Conservation (phyloP, 2,113 vertebrate genomes). For the Pantherophis guttatus region DNA sequence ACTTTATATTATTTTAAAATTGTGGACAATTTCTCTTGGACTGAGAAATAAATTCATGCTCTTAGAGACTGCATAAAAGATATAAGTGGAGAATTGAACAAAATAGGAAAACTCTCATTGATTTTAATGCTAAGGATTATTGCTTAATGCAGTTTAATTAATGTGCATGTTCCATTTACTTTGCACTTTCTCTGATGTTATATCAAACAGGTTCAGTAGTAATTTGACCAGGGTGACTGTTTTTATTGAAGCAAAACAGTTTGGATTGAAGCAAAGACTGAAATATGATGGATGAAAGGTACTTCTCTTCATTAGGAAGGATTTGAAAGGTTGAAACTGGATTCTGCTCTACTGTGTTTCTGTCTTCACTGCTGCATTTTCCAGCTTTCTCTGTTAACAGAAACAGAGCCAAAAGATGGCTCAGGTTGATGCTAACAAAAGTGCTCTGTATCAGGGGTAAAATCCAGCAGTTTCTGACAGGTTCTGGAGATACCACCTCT, state of each 20-base stretch:
- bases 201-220: background rate
- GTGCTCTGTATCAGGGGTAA: background rate
- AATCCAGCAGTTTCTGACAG: too few relatives aligned
- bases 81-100: background rate
- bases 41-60: background rate
- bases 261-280: background rate
- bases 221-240: background rate
- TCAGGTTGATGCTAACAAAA: background rate
- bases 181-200: background rate
- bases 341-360: background rate
- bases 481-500: too few relatives aligned
- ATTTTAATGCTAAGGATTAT: background rate
- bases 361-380: background rate
- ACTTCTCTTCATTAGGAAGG: background rate
- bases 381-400: background rate
- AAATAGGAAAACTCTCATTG: background rate
- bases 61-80: background rate
- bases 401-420: rapidly evolving
- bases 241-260: background rate
- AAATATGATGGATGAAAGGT: background rate
- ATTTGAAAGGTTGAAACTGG: background rate
- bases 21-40: background rate
- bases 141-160: background rate
- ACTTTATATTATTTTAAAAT: background rate
- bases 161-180: background rate